These are phyloP conservation scores for Drosophila asahinai DNA, from an alignment of 1,140 invertebrate species.

Conservation along the genomic window DNA sequence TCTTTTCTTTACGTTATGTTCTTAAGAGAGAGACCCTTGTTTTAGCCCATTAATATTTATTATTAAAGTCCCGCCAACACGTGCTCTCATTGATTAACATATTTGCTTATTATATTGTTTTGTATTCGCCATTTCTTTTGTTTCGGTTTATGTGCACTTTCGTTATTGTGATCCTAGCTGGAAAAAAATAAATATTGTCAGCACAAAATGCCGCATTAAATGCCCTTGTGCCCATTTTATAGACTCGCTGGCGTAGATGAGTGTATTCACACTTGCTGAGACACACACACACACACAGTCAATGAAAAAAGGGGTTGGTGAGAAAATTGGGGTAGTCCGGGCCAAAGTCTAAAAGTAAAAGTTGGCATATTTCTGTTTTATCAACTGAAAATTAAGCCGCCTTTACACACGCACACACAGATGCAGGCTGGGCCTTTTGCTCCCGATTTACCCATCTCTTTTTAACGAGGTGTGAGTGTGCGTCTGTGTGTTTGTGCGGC, in stretches of 20 bases:
- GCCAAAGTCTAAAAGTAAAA: conserved; percentile 54
- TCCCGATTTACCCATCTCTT: conserved; percentile 5
- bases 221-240: conserved; percentile 72
- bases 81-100: conserved; percentile 8
- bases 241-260: conserved; percentile 39
- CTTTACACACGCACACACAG: conserved; percentile 29
- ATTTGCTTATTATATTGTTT: conserved; percentile 14
- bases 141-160: conserved; percentile 20
- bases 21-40: not conserved
- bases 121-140: conserved; percentile 1
- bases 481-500: conserved; percentile 21
- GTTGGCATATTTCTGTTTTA: conserved; percentile 52
- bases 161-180: conserved; percentile 27
- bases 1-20: not conserved
- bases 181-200: conserved; percentile 30
- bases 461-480: not conserved
- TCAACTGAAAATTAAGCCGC: conserved; percentile 63
- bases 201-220: conserved; percentile 55
- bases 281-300: conserved; percentile 28
- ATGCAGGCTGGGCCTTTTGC: conserved; percentile 8
- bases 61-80: not conserved
- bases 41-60: not conserved
- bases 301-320: conserved; percentile 4
- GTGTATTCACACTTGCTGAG: conserved; percentile 43
- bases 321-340: conserved; percentile 35